These are phyloP conservation scores for Pachypeltis micranthus DNA, from an alignment of 1,140 invertebrate species.

Conservation along the genomic window DNA sequence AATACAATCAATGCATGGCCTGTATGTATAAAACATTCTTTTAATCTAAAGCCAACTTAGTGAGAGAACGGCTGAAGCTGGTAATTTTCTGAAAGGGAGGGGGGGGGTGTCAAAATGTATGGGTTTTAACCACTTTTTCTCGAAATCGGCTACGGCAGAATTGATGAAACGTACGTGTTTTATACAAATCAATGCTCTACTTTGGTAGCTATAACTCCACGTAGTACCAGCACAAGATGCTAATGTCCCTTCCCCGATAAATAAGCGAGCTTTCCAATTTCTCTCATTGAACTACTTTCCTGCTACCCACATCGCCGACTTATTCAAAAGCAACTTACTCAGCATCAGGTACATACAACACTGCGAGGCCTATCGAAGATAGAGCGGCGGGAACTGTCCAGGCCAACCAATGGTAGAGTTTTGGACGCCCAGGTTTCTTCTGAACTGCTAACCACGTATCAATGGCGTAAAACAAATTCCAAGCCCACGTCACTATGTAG, in stretches of 20 bases:
- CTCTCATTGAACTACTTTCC: too few species aligned
- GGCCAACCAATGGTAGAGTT: constrained; percentile 50
- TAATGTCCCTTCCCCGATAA: constrained; percentile 14
- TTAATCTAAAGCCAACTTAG: too few species aligned
- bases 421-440: constrained; percentile 43
- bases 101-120: too few species aligned
- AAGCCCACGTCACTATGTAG: constrained; percentile 70
- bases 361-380: constrained; percentile 51
- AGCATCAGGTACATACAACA: constrained; percentile 62
- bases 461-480: constrained; percentile 70
- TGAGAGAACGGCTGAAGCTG: too few species aligned
- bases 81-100: too few species aligned
- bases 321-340: constrained; percentile 43
- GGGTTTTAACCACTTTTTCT: too few species aligned
- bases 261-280: constrained; percentile 10
- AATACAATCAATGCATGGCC: too few species aligned
- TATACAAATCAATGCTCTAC: too few species aligned
- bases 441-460: constrained; percentile 57
- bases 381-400: constrained; percentile 58
- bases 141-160: too few species aligned
- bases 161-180: too few species aligned
- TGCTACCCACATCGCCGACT: background rate
- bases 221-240: constrained; percentile 1
- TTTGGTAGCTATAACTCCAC: too few species aligned
- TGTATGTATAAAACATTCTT: too few species aligned